Evolutionary conservation across 2,888 invertebrate genomes (phyloP).

Genomic region (Protula sp.): DNA sequence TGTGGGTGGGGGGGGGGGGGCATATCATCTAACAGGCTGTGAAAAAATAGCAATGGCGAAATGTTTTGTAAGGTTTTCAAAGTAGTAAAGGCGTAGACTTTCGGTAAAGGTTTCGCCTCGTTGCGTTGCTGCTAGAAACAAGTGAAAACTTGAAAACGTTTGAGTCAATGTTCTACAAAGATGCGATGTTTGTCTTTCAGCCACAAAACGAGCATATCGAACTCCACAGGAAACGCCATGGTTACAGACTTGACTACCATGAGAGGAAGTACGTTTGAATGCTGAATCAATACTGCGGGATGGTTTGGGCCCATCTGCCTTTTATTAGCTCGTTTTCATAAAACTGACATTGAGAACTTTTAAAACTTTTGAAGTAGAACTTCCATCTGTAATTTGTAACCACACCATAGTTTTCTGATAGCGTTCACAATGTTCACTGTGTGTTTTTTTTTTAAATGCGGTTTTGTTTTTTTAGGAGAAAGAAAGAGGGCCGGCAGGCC

Average conservation of each 20-base stretch:
- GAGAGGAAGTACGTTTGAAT: conserved; percentile 67
- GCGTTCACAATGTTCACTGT: neutral
- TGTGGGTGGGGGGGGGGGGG: too few species aligned
- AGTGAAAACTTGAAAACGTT: too few species aligned
- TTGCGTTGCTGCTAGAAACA: too few species aligned
- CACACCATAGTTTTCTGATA: neutral
- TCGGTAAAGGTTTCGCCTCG: too few species aligned
- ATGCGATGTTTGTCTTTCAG: conserved; percentile 39
- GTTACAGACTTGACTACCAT: conserved; percentile 94
- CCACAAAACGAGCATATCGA: conserved; percentile 99
- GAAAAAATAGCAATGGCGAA: too few species aligned
- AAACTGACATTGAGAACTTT: too few species aligned
- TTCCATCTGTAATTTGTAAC: neutral
- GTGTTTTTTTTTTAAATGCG: too few species aligned
- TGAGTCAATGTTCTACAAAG: too few species aligned
- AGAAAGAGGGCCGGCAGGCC: conserved; percentile 89
- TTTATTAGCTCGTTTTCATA: neutral
- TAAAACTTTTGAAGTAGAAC: neutral
- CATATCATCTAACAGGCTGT: too few species aligned
- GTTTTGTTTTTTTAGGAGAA: too few species aligned
- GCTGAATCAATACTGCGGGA: neutral
- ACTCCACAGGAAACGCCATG: conserved; percentile 91
- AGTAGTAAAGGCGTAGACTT: too few species aligned
- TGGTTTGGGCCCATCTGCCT: neutral
- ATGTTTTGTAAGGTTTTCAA: too few species aligned